A percentile compares a stretch with the other conserved stretches of the same genome.
Evolutionary conservation across 2,888 invertebrate species (phyloP).

Genomic region (Eupithecia abbreviata): DNA sequence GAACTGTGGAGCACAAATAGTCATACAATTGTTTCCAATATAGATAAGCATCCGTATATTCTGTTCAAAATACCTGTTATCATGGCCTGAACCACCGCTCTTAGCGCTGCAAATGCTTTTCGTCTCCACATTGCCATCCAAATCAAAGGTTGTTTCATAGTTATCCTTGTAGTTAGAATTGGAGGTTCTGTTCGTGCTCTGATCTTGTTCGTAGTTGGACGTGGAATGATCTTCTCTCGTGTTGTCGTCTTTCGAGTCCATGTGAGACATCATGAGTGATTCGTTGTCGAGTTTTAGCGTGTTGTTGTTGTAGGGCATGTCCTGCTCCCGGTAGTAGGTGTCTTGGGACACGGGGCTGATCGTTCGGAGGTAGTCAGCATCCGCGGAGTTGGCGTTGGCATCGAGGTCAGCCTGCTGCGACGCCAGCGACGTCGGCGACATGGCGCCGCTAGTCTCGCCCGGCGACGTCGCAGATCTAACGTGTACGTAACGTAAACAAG

Average conservation of each 20-base stretch:
- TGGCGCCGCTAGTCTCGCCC: conserved; percentile 74
- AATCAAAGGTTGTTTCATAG: conserved; percentile 93
- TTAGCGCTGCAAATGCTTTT: conserved; percentile 93
- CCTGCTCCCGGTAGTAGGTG: conserved; percentile 81
- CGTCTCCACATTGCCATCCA: conserved; percentile 96
- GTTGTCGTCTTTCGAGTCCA: conserved; percentile 76
- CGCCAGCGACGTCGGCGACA: conserved; percentile 74
- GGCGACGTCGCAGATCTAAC: conserved; percentile 79
- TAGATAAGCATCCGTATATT: conserved; percentile 5
- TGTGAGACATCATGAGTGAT: conserved; percentile 75
- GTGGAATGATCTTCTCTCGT: conserved; percentile 68
- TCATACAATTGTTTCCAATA: neutral
- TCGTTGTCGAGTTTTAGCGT: conserved; percentile 79
- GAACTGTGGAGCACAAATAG: neutral
- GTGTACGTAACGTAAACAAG: conserved; percentile 75
- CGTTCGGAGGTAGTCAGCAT: conserved; percentile 70
- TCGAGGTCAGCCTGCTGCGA: conserved; percentile 64
- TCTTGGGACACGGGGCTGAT: conserved; percentile 83
- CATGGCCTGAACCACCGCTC: conserved; percentile 90
- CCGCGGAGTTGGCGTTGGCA: conserved; percentile 62
- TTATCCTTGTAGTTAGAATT: conserved; percentile 86
- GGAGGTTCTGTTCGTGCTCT: conserved; percentile 60
- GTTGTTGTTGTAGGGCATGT: conserved; percentile 76
- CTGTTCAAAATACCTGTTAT: conserved; percentile 86
- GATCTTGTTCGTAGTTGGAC: conserved; percentile 71